phyloP scores from a whole-genome alignment of 2,113 vertebrate genomes.

The Campylomormyrus tamandua region DNA sequence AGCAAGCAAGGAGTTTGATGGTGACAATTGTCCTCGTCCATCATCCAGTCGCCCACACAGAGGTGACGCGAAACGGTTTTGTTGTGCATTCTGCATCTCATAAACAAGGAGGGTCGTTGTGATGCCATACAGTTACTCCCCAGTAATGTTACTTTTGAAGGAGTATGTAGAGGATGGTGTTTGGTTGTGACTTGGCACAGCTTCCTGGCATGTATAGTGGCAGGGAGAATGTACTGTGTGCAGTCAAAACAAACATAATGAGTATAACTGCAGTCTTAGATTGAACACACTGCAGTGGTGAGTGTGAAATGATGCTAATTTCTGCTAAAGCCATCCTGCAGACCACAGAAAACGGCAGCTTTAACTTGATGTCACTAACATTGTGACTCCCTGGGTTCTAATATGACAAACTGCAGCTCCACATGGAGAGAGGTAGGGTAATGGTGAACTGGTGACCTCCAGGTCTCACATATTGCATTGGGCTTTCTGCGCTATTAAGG shows the following conservation, averaged over 20 bases:
- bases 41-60: background rate
- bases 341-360: background rate
- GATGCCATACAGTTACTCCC: background rate
- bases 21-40: background rate
- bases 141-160: background rate
- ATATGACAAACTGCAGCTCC: background rate
- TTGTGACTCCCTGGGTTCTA: background rate
- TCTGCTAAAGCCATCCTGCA: background rate
- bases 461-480: background rate
- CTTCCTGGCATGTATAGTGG: background rate
- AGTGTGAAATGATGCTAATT: background rate
- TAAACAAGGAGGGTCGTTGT: background rate
- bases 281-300: background rate
- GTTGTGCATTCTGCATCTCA: background rate
- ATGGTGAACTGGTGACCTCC: background rate
- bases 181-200: background rate
- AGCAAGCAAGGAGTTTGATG: background rate
- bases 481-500: background rate
- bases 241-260: background rate
- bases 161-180: background rate
- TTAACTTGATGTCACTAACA: background rate
- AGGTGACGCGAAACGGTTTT: background rate
- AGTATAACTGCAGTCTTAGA: background rate
- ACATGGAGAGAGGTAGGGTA: background rate
- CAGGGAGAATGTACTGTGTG: background rate